Conservation (phyloP, 2,888 invertebrate genomes). For the Chaetogeoica ovagalla region DNA sequence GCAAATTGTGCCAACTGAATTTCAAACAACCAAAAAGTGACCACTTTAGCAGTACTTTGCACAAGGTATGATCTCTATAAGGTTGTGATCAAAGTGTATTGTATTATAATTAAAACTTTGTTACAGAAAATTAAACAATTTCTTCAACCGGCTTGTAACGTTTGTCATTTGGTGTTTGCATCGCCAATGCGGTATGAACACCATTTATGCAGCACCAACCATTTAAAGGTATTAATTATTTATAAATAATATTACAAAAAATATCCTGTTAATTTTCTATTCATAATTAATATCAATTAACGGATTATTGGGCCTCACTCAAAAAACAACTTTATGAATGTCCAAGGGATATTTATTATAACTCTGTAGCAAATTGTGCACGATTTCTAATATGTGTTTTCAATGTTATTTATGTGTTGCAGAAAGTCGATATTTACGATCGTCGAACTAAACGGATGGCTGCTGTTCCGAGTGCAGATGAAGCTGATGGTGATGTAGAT, state of each 20-base stretch:
- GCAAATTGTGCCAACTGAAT: conserved; percentile 74
- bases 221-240: conserved; percentile 51
- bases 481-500: conserved; percentile 72
- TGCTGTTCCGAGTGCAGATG: conserved; percentile 52
- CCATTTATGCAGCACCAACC: conserved; percentile 61
- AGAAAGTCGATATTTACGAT: conserved; percentile 47
- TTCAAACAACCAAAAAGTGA: conserved; percentile 75
- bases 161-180: conserved; percentile 76
- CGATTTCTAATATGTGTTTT: neutral
- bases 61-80: conserved; percentile 59
- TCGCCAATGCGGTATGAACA: conserved; percentile 84
- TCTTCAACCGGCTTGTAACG: conserved; percentile 78
- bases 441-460: conserved; percentile 48
- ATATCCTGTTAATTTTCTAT: too few relatives aligned
- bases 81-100: neutral
- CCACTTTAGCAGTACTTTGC: conserved; percentile 78
- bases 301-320: too few relatives aligned
- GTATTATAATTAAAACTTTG: conserved; percentile 23
- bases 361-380: too few relatives aligned
- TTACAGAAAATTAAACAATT: conserved; percentile 79
- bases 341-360: too few relatives aligned
- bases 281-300: too few relatives aligned
- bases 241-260: neutral
- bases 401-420: neutral
- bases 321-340: too few relatives aligned